Evolutionary conservation across 2,888 invertebrate species (phyloP), one percentile per base, ranked within the genome.

Genomic region (Lasioglossum marginatum): DNA sequence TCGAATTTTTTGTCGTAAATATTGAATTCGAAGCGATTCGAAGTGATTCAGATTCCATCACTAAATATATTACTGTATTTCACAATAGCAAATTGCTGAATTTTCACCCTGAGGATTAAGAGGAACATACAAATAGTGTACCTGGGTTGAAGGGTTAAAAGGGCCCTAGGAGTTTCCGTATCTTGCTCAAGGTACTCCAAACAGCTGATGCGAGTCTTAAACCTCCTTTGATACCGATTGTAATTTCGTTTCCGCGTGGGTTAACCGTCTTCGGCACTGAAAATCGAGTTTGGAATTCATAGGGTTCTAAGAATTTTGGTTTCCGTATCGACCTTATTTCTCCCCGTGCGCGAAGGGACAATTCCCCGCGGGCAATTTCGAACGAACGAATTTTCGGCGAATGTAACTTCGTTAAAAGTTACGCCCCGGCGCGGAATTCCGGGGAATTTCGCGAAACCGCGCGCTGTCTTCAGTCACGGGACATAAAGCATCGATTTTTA

Each of bases 401-500:
- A 10, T 16, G 68, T 77, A 82, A 77, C 73, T 77, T 31, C 63
- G 27, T 63, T 43, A 43, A 23, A 27, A 63, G 77, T 19, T 6
- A 14, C 43, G 37, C 4, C 68, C 8, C 45, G 72, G 57, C 68
- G 68, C 16, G 23, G 40, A n/a, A 48, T 40, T 66, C n/a, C 70
- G 19, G 34, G n/a, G n/a, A n/a, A 77, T 48, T 40, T 57, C 31
- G n/a, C 52, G 68, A 57, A 77, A 84, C 48, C 70, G 43, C 66
- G 34, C 34, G 77, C 57, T 40, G 12, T 70, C 37, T 70, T 70
- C 23, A 45, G 40, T 27, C 48, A 77, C 77, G 73, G 72, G 40
- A 82, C 68, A 68, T 23, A 45, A 57, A 31, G 57, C 73, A 74
- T 74, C 73, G 83, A 70, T 82, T 70, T 34, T 70, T 43, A 12